phyloP scores from a whole-genome alignment of 2,113 vertebrate species.

The Australoheros scitulus region DNA sequence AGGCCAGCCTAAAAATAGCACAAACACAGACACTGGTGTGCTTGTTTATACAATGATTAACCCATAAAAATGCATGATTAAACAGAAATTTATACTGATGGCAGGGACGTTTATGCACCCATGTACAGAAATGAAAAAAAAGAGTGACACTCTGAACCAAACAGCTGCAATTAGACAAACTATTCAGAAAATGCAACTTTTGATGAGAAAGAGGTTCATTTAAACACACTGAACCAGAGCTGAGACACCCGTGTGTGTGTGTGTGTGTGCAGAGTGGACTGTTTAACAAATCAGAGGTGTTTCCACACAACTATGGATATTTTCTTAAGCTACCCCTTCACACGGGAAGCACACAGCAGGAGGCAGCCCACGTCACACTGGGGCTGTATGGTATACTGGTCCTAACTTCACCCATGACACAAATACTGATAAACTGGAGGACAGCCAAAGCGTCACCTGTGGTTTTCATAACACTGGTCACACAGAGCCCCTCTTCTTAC shows the following conservation, averaged over 20 bases:
- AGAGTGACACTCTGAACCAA: not conserved
- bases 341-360: not conserved
- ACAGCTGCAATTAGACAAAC: not conserved
- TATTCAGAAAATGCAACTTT: not conserved
- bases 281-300: not conserved
- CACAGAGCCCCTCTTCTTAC: not conserved
- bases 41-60: not conserved
- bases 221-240: not conserved
- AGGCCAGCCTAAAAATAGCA: not conserved
- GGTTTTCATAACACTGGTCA: not conserved
- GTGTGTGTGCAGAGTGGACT: too few species aligned
- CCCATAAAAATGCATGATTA: not conserved
- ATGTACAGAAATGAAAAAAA: not conserved
- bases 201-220: not conserved
- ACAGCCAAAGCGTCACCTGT: not conserved
- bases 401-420: not conserved
- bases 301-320: not conserved
- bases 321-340: too few species aligned
- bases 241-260: not conserved
- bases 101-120: not conserved
- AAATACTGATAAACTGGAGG: accelerated
- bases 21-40: not conserved
- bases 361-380: not conserved
- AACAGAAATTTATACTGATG: not conserved
- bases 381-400: not conserved